Base-by-base conservation (phyloP, 2,113 vertebrate genomes). In the Silurus asotus region DNA sequence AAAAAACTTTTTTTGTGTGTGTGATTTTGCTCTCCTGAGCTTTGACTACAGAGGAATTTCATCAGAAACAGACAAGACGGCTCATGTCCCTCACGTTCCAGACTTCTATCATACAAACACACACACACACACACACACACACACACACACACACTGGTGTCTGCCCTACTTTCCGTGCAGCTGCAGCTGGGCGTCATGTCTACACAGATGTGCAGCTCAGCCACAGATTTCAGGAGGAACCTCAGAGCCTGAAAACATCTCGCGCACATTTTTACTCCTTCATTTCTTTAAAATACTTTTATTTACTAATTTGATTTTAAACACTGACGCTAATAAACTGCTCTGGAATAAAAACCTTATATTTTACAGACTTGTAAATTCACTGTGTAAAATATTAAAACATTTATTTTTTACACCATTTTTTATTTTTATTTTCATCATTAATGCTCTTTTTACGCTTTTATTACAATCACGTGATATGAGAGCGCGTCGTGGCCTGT, bases 151-250 rank as follows among this genome's bases (percentile, higher is more conserved):
- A 56, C 55, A 56, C 53, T n/a, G 55, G 20, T 74, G 77, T 72
- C 65, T 86, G 65, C 78, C 85, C 85, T 86, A 86, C 65, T 86
- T 86, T 86, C 65, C 53, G 67, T 86, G 78, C 85, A 86, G 84
- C 84, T 86, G 77, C 84, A 86, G 72, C 58, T 86, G 69, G 85
- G 85, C 85, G 67, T 86, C 84, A 85, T 80, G 84, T 79, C 85
- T 64, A 82, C 69, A 75, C 85, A 86, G 85, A 86, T 86, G 85
- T 81, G 78, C 56, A 45, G 37, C 37, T 37, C 56, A 58, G 51
- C 37, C 77, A 81, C 53, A 81, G 6, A 56, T 86, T 85, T 74
- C 53, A 53, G 17, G 76, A 69, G 51, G 62, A 69, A 48, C 45
- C 83, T 69, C 48, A 84, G 23, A 53, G 9, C 56, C 49, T 17